phyloP scores from a whole-genome alignment of 2,113 vertebrate genomes.

The Sturnus vulgaris region DNA sequence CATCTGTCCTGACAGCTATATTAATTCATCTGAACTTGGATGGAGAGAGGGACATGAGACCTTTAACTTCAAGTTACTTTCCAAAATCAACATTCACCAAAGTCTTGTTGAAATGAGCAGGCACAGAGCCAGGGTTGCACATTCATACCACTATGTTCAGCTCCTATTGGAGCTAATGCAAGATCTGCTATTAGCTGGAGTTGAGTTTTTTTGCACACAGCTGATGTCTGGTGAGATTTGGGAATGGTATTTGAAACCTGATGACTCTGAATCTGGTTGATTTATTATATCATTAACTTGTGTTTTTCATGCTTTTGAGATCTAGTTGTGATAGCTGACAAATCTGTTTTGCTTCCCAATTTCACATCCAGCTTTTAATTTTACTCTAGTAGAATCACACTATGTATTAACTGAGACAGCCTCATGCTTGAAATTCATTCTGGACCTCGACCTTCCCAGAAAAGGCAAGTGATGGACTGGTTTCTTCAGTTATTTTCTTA shows the following conservation, averaged over 20 bases:
- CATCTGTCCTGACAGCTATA: not conserved
- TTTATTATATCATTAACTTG: not conserved
- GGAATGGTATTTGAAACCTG: not conserved
- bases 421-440: not conserved
- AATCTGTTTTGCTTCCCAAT: not conserved
- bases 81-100: constrained; percentile 24
- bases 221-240: not conserved
- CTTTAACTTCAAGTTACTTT: not conserved
- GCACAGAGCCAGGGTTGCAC: not conserved
- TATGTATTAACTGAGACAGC: not conserved
- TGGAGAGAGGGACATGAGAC: not conserved
- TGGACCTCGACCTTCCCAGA: not conserved
- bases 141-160: not conserved
- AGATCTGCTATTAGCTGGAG: not conserved
- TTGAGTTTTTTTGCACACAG: not conserved
- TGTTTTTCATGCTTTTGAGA: not conserved
- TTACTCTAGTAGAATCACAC: not conserved
- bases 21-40: not conserved
- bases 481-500: not conserved
- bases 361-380: not conserved
- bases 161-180: not conserved
- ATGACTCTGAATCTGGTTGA: not conserved
- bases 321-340: not conserved
- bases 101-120: not conserved
- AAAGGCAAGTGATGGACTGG: not conserved